Evolutionary conservation across 1,140 invertebrate genomes (phyloP).

Genomic region (Branchinecta lindahli): DNA sequence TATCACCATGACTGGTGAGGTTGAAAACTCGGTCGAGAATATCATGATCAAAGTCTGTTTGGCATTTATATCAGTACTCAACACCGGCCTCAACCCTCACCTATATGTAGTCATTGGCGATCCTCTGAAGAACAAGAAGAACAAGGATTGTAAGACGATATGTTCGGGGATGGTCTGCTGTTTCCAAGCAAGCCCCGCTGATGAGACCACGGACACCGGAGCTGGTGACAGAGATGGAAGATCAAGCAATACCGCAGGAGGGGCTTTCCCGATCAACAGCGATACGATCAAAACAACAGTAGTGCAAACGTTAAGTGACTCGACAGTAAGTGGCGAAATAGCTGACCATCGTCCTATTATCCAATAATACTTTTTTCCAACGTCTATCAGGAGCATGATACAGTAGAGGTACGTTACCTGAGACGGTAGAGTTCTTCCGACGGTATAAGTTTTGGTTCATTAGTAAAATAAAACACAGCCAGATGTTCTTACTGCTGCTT

Average conservation of each 20-base stretch:
- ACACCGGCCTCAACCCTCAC: slow-evolving; percentile 19
- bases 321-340: not conserved
- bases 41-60: slow-evolving; percentile 15
- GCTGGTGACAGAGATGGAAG: not conserved
- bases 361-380: too few species aligned
- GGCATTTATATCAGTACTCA: slow-evolving; percentile 17
- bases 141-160: not conserved
- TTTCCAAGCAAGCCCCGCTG: not conserved
- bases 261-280: not conserved
- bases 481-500: too few species aligned
- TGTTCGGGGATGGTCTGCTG: not conserved
- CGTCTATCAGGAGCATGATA: too few species aligned
- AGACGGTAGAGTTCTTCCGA: too few species aligned
- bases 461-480: too few species aligned
- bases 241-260: not conserved
- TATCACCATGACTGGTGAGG: slow-evolving; percentile 12
- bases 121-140: slow-evolving; percentile 14
- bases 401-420: too few species aligned
- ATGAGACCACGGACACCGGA: not conserved
- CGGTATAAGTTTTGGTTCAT: too few species aligned
- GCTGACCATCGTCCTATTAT: too few species aligned
- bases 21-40: slow-evolving; percentile 5
- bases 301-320: not conserved
- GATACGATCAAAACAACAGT: not conserved
- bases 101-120: slow-evolving; percentile 19